Percentiles rank a stretch among this genome's conserved stretches.
phyloP scores from a whole-genome alignment of 2,797 vertebrate species.

The Buceros bicornis region DNA sequence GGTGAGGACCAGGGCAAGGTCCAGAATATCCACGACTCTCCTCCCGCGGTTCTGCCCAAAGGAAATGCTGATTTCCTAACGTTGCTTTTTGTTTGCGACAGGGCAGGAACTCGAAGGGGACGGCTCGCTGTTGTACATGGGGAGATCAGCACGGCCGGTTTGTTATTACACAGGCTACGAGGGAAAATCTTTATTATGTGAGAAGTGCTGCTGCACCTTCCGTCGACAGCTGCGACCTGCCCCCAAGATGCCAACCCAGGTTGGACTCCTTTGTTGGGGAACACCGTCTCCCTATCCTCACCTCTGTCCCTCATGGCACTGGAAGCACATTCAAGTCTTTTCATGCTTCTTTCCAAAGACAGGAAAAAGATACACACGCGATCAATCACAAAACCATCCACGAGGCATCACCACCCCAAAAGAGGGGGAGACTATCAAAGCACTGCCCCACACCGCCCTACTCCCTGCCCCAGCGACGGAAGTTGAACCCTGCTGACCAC shows the following conservation, averaged over 20 bases:
- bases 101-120: neutral
- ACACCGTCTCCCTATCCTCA: neutral
- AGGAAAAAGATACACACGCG: neutral
- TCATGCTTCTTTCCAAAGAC: neutral
- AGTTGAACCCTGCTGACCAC: neutral
- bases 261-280: neutral
- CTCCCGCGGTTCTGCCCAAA: neutral
- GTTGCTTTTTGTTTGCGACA: neutral
- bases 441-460: neutral
- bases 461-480: neutral
- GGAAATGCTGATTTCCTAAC: neutral
- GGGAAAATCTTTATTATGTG: neutral
- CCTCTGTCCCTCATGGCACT: neutral
- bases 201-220: neutral
- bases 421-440: neutral
- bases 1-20: neutral
- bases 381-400: neutral
- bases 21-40: neutral
- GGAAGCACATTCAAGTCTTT: neutral
- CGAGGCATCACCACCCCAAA: neutral
- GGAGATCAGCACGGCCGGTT: neutral
- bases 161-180: neutral
- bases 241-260: neutral
- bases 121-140: neutral
- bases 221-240: accelerated